A percentile compares a stretch with the other conserved stretches of the same genome.
Evolutionary conservation across 1,140 invertebrate genomes (phyloP).

Genomic region (Platyura marginata): DNA sequence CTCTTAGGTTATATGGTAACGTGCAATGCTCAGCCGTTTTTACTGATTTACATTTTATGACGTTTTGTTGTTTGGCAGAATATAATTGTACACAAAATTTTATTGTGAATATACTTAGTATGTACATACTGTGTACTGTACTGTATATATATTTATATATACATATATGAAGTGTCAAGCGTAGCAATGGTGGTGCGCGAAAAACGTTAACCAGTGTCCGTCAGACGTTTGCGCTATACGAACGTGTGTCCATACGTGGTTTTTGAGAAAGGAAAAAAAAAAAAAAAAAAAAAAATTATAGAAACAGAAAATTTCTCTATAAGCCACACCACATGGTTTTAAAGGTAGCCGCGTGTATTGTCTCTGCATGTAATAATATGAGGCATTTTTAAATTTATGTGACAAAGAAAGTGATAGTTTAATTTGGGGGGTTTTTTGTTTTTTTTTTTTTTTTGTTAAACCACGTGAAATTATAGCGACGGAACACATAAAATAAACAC

Average conservation of each 20-base stretch:
- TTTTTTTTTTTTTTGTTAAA: too few species aligned
- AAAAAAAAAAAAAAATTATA: background rate
- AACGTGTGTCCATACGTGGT: background rate
- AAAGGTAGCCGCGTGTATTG: background rate
- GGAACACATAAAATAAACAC: too few species aligned
- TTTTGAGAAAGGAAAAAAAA: too few species aligned
- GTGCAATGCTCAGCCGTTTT: too few species aligned
- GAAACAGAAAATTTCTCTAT: background rate
- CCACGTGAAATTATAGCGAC: too few species aligned
- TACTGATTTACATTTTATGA: too few species aligned
- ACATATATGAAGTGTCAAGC: background rate
- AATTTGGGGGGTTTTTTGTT: background rate
- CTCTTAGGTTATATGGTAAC: too few species aligned
- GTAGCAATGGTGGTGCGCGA: background rate
- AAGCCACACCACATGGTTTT: background rate
- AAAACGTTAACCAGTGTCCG: background rate
- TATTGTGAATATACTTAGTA: background rate
- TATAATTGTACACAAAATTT: background rate
- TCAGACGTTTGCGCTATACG: background rate
- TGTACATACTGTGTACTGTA: background rate
- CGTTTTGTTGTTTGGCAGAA: too few species aligned
- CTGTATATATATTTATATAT: background rate
- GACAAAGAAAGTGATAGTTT: background rate
- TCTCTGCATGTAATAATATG: background rate
- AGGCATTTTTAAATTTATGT: background rate